Evolutionary conservation across 1,140 invertebrate species (phyloP).

Genomic region (Dinoponera quadriceps): DNA sequence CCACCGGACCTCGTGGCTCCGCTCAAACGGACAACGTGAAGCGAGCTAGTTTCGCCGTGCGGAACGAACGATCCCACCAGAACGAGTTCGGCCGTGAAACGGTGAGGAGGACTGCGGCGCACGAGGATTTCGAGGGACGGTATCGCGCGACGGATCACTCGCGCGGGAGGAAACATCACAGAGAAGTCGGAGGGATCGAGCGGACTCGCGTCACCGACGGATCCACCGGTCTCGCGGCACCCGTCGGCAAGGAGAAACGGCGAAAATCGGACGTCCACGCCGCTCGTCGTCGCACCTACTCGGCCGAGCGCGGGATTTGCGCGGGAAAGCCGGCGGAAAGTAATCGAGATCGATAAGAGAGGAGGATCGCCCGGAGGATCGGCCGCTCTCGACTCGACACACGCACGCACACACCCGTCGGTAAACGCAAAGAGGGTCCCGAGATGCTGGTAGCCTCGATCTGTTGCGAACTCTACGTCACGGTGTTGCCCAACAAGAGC

Average conservation of each 20-base stretch:
- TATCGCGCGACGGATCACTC: not conserved
- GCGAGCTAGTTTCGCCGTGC: conserved; percentile 7
- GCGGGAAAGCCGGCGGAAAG: not conserved
- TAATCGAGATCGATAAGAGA: not conserved
- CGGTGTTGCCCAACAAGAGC: conserved; percentile 73
- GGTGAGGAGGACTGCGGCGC: conserved; percentile 47
- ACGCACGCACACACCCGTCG: not conserved
- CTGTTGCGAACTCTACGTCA: conserved; percentile 81
- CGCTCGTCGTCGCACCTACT: not conserved
- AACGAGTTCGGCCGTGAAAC: conserved; percentile 74
- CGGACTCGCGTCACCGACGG: not conserved
- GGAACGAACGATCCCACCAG: conserved; percentile 53
- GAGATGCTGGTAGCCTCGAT: conserved; percentile 82
- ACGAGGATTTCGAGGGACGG: not conserved
- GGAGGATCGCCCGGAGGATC: not conserved
- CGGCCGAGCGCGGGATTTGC: too few relatives aligned
- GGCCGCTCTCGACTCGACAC: not conserved
- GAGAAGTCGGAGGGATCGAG: conserved; percentile 49
- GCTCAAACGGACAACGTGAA: conserved; percentile 45
- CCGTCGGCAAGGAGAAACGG: not conserved
- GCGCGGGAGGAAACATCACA: conserved; percentile 55
- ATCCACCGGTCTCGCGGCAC: not conserved
- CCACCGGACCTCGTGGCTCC: conserved; percentile 77
- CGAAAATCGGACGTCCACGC: not conserved
- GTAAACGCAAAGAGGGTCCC: conserved; percentile 51